Base-by-base conservation (phyloP, 2,888 invertebrate genomes). In the Oithona nana region DNA sequence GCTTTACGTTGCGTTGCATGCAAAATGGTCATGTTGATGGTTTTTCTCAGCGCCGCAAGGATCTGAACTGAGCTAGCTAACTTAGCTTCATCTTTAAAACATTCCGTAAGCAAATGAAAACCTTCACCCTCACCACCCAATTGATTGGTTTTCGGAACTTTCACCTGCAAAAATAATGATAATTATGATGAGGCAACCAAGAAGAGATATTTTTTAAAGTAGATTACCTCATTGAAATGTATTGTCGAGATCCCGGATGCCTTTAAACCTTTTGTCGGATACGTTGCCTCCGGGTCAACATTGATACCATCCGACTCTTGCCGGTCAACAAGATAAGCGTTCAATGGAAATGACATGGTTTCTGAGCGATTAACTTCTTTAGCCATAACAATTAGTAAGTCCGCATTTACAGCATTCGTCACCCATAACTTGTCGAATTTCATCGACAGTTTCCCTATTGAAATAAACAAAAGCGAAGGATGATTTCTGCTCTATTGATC, bases 361-460 rank as follows among this genome's bases (percentile, higher is more conserved):
- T n/a, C n/a, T n/a, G n/a, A n/a, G n/a, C 16, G 6, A 39, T 39
- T 16, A 6, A 39, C 39, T 39, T 39, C 2, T n/a, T 59, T 30
- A 16, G 39, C 39, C 20, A 31, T 48, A 3, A 59, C 59, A 2
- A 59, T n/a, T 13, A 59, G 48, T 1, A 59, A 3, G 8, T 59
- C 24, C 1, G 59, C 39, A 11, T 39, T 3, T 11, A 22, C 22
- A 31, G 59, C 59, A 22, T 59, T 59, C 8, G 59, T 26, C 20
- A 59, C 59, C 59, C 59, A 59, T 3, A 39, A 16, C 39, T 59
- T 59, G 24, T 30, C 4, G 20, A 39, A 39, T 8, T 22, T 56
- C 3, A 56, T 39, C 39, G 16, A 39, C 16, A 39, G 39, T 39
- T 39, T 39, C 16, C 39, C 39, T 39, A 39, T 11, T 11, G 16